Evolutionary conservation across 1,140 invertebrate species (phyloP), one percentile per base, ranked within the genome.

Genomic region (Dendroctonus ponderosae): DNA sequence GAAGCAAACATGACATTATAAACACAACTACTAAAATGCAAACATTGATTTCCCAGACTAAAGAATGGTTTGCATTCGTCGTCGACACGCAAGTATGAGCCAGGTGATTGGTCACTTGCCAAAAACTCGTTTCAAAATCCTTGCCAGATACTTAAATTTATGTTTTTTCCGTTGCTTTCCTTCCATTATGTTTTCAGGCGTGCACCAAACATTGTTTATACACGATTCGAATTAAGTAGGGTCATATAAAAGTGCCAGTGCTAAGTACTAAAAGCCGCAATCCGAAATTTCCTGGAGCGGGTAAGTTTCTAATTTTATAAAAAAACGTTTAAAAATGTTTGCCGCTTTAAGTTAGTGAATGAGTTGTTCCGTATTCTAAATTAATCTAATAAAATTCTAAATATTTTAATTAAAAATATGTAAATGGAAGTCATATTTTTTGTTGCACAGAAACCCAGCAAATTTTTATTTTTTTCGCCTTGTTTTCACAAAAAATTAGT

Each of bases 111-210:
- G 65, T 67, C 57, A 54, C 57, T 61, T 67, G 65, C 65, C 65
- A 67, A 61, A 67, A 67, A 67, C 15, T 51, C 26, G 40, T 50
- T 59, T 38, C 40, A 38, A 43, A 58, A 42, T 54, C 57, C 26
- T 67, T 67, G 65, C 65, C 65, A 67, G 65, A 59, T 51, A 60
- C 65, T 67, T 61, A 67, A 61, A 67, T 61, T 67, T 67, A 67
- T 67, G 65, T 52, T 67, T 67, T 67, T 67, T 63, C 61, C 43
- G 42, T 50, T 67, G 65, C 65, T 56, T 67, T 61, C 65, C 43
- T 67, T 60, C 46, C 65, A 67, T 67, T 67, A 61, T 67, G 58
- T 67, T 61, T 60, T 61, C 9, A 49, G 65, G 40, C 65, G 57
- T 59, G 42, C 44, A 54, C 54, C 50, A 43, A 54, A 61, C 15